Percentiles rank a stretch among this genome's conserved stretches.
phyloP scores from a whole-genome alignment of 2,113 vertebrate species.

The Hemichromis elongatus region DNA sequence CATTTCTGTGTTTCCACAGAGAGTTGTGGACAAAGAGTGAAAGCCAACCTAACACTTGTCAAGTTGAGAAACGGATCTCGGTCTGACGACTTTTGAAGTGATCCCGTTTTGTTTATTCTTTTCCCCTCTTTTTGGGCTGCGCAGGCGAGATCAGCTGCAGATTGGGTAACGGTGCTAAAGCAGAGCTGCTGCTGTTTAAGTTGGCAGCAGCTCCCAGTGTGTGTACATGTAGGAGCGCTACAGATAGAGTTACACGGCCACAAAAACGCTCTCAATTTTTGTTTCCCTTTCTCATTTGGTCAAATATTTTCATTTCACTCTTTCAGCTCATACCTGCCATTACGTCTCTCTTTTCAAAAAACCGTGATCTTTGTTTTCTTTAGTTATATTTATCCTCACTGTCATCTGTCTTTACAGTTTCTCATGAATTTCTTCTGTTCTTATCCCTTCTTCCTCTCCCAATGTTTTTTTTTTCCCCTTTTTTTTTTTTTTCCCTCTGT shows the following conservation, averaged over 20 bases:
- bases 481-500: background rate
- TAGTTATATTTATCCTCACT: background rate
- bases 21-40: background rate
- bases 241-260: slow-evolving; percentile 21
- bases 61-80: background rate
- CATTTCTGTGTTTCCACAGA: background rate
- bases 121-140: background rate
- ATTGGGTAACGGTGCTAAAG: slow-evolving; percentile 2
- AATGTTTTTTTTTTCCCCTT: background rate
- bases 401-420: background rate
- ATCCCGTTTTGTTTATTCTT: background rate
- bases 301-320: slow-evolving; percentile 13
- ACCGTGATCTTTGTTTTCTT: background rate
- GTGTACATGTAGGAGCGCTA: background rate
- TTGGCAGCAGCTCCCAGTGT: slow-evolving; percentile 1
- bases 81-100: slow-evolving; percentile 6
- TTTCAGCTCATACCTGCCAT: background rate
- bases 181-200: slow-evolving; percentile 17
- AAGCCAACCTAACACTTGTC: background rate
- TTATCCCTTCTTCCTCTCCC: background rate
- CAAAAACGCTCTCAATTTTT: background rate
- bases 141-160: background rate
- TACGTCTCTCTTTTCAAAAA: background rate
- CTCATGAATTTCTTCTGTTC: background rate
- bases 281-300: slow-evolving; percentile 3